phyloP scores from a whole-genome alignment of 2,113 vertebrate species.

The Mormoops blainvillei region DNA sequence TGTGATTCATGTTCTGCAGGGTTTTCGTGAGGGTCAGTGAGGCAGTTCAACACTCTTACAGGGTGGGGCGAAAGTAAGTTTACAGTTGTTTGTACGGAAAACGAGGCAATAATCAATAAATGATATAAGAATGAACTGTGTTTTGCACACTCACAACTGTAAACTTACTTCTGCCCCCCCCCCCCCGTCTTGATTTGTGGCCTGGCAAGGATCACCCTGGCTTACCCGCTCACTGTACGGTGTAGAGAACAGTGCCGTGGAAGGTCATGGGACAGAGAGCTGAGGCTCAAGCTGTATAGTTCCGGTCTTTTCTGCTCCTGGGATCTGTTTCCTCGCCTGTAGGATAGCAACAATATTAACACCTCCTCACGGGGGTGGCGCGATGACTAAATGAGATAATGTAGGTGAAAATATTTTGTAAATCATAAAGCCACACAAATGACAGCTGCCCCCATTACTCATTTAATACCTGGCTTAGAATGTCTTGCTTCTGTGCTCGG shows the following conservation, averaged over 20 bases:
- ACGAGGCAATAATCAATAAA: too few species aligned
- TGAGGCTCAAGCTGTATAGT: background rate
- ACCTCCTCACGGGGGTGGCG: background rate
- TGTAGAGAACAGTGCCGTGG: too few species aligned
- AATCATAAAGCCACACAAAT: background rate
- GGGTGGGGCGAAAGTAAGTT: background rate
- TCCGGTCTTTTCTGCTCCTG: background rate
- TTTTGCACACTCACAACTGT: background rate
- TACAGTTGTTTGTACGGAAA: background rate
- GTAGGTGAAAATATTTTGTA: background rate
- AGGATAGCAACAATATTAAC: background rate
- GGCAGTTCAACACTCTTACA: background rate
- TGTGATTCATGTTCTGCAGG: conserved; percentile 37
- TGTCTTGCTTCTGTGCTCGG: background rate
- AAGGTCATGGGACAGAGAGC: background rate
- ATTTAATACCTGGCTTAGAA: background rate
- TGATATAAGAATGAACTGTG: too few species aligned
- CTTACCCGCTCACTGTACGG: background rate
- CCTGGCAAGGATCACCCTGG: background rate
- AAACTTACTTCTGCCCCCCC: background rate
- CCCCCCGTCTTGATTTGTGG: background rate
- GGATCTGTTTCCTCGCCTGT: background rate
- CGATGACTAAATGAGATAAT: background rate
- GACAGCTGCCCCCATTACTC: background rate
- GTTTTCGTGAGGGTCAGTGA: conserved; percentile 36